These are phyloP conservation scores for Drosophila sucinea DNA, from an alignment of 1,140 invertebrate species.

Conservation along the genomic window DNA sequence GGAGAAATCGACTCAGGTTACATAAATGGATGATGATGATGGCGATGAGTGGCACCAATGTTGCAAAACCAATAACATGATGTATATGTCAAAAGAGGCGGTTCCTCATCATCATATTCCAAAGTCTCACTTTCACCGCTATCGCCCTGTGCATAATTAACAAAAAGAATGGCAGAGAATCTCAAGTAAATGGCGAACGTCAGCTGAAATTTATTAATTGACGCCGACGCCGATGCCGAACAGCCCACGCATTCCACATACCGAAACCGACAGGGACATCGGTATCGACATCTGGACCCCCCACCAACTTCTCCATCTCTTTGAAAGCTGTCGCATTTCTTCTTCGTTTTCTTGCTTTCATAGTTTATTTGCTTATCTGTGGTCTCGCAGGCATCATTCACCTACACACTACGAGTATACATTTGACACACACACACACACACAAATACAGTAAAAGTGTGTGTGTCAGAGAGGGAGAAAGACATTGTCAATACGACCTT, in stretches of 20 bases:
- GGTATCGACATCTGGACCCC: not conserved
- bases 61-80: constrained; percentile 70
- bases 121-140: not conserved
- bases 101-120: constrained; percentile 37
- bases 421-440: constrained; percentile 21
- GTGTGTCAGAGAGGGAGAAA: not conserved
- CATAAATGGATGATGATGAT: constrained; percentile 34
- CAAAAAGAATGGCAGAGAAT: constrained; percentile 10
- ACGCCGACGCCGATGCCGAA: not conserved
- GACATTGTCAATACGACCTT: constrained; percentile 68
- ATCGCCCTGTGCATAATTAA: constrained; percentile 14
- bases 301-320: not conserved
- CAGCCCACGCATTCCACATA: constrained; percentile 3
- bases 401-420: not conserved
- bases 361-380: constrained; percentile 54
- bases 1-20: constrained; percentile 26
- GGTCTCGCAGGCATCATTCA: constrained; percentile 11
- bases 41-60: constrained; percentile 14
- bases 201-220: constrained; percentile 10
- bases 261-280: not conserved
- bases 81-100: constrained; percentile 50
- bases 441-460: constrained; percentile 15
- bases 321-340: not conserved
- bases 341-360: not conserved
- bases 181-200: constrained; percentile 7